These are phyloP conservation scores for Perca fluviatilis DNA, from an alignment of 2,113 vertebrate species.

Conservation along the genomic window DNA sequence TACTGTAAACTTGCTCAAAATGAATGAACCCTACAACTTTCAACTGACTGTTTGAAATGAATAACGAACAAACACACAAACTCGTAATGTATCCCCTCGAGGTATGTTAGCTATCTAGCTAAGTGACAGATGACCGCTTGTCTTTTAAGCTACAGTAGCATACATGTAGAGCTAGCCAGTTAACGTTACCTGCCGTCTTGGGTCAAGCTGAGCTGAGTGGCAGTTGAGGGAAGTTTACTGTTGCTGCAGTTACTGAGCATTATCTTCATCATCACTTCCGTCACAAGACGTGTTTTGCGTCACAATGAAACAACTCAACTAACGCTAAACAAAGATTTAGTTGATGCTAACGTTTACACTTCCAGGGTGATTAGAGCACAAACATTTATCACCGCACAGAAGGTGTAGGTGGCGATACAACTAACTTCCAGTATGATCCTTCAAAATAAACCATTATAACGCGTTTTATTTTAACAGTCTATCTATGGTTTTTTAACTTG, in stretches of 20 bases:
- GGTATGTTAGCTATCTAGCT: too few relatives aligned
- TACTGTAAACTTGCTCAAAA: neutral
- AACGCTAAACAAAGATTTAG: neutral
- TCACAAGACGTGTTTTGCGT: neutral
- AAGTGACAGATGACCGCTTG: neutral
- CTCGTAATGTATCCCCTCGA: neutral
- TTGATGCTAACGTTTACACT: neutral
- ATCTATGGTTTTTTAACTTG: too few relatives aligned
- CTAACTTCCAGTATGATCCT: neutral
- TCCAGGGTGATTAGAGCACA: accelerated
- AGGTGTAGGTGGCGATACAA: neutral
- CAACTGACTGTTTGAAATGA: neutral
- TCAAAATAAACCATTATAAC: conserved; percentile 2
- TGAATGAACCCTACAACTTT: neutral
- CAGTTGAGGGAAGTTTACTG: conserved; percentile 9
- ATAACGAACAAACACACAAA: neutral
- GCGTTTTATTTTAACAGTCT: too few relatives aligned
- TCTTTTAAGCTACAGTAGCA: neutral
- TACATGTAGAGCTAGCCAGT: neutral
- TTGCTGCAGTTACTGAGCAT: neutral
- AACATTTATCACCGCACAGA: neutral
- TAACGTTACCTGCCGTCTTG: neutral
- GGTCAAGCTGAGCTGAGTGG: neutral
- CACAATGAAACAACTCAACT: neutral
- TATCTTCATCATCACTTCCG: neutral